Conservation (phyloP, 2,888 invertebrate species). For the Pristionchus mayeri region DNA sequence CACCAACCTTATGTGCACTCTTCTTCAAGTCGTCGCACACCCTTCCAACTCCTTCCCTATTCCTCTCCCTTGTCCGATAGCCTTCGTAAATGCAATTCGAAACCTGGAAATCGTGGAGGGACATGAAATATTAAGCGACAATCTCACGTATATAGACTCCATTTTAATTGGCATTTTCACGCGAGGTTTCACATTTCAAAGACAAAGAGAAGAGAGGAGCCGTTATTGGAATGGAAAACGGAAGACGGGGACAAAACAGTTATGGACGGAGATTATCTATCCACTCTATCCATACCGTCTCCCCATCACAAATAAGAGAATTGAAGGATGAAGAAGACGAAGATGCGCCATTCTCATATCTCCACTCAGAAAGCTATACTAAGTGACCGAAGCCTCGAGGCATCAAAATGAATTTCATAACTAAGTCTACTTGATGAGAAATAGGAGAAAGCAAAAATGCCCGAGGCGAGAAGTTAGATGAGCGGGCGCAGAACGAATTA, state of each 20-base stretch:
- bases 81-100: constrained; percentile 17
- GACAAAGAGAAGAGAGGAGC: neutral
- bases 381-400: constrained; percentile 25
- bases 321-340: neutral
- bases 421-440: constrained; percentile 2
- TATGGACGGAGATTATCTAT: constrained; percentile 4
- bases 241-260: neutral
- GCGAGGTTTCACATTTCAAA: constrained; percentile 48
- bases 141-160: constrained; percentile 46
- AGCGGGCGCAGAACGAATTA: constrained; percentile 44
- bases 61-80: neutral
- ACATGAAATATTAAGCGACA: constrained; percentile 49
- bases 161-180: constrained; percentile 49
- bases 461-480: constrained; percentile 50
- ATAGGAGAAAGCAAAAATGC: constrained; percentile 48
- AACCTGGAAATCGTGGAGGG: constrained; percentile 34
- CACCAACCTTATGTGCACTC: constrained; percentile 2
- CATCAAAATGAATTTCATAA: constrained; percentile 45
- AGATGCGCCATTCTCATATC: neutral
- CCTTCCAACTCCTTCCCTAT: constrained; percentile 25
- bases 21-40: neutral
- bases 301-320: constrained; percentile 14
- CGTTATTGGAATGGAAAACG: constrained; percentile 16
- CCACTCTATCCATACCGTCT: constrained; percentile 38
- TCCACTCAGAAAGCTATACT: neutral